These are phyloP conservation scores for Poecile atricapillus DNA, from an alignment of 2,113 vertebrate species.

Conservation along the genomic window DNA sequence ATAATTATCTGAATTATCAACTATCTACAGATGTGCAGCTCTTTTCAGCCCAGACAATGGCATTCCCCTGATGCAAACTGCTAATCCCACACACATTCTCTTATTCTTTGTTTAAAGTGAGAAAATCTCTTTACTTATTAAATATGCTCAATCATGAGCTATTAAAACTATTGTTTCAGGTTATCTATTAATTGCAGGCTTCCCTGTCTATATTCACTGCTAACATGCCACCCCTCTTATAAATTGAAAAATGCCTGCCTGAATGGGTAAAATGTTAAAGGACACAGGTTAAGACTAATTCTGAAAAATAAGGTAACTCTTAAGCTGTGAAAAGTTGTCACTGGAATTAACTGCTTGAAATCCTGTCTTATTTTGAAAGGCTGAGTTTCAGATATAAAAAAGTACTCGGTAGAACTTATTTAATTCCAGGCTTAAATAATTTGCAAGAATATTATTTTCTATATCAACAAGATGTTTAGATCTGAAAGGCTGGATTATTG, in stretches of 20 bases:
- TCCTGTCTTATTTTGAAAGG: not conserved
- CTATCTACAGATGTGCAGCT: slow-evolving; percentile 75
- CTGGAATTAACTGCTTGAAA: slow-evolving; percentile 42
- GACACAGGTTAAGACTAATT: slow-evolving; percentile 49
- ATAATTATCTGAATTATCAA: slow-evolving; percentile 78
- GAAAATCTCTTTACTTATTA: slow-evolving; percentile 77
- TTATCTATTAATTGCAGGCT: slow-evolving; percentile 80
- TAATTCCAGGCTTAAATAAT: slow-evolving; percentile 11
- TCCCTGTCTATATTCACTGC: slow-evolving; percentile 45
- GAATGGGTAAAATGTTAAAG: slow-evolving; percentile 43
- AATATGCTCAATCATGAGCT: slow-evolving; percentile 72
- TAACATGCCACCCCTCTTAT: slow-evolving; percentile 25
- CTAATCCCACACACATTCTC: slow-evolving; percentile 74
- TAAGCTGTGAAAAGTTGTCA: slow-evolving; percentile 7
- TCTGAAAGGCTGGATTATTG: not conserved
- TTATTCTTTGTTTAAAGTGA: slow-evolving; percentile 76
- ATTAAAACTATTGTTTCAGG: slow-evolving; percentile 82
- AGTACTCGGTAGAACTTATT: not conserved
- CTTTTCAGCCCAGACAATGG: slow-evolving; percentile 73
- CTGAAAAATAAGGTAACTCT: slow-evolving; percentile 11
- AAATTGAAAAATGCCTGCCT: slow-evolving; percentile 32
- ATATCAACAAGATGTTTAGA: not conserved
- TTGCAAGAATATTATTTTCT: not conserved
- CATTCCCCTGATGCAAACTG: slow-evolving; percentile 52
- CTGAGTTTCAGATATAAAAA: not conserved